A percentile compares a stretch with the other conserved stretches of the same genome.
Conservation (phyloP, 1,140 invertebrate genomes). For the Doryteuthis pealeii region DNA sequence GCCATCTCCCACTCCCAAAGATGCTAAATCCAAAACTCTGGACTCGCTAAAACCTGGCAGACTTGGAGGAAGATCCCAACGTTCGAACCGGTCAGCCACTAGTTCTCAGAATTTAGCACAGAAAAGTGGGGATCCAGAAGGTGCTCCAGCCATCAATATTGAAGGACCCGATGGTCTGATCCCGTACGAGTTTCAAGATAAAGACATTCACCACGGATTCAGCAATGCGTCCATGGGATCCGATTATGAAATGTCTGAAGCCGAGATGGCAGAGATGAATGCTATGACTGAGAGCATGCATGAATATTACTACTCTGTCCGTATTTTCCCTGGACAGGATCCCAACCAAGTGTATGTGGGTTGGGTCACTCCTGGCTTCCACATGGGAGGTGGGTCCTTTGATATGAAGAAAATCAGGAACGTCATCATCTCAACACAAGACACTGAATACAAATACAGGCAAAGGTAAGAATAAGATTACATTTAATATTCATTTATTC, state of each 20-base stretch:
- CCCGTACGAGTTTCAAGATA: slow-evolving; percentile 54
- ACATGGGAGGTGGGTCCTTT: slow-evolving; percentile 83
- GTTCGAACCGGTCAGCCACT: background rate
- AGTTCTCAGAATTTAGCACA: slow-evolving; percentile 5
- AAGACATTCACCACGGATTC: slow-evolving; percentile 28
- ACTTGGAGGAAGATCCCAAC: background rate
- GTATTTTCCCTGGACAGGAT: slow-evolving; percentile 94
- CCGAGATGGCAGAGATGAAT: slow-evolving; percentile 51
- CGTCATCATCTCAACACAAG: slow-evolving; percentile 73
- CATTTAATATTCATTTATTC: background rate
- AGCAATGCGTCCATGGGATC: slow-evolving; percentile 46
- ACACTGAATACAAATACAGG: slow-evolving; percentile 56
- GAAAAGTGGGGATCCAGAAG: slow-evolving; percentile 22
- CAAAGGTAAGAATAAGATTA: slow-evolving; percentile 56
- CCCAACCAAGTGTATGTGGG: slow-evolving; percentile 91
- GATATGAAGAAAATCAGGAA: slow-evolving; percentile 84
- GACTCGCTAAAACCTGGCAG: slow-evolving; percentile 4
- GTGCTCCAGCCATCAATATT: slow-evolving; percentile 38
- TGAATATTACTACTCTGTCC: slow-evolving; percentile 93
- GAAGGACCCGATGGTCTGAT: slow-evolving; percentile 44
- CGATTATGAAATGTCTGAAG: slow-evolving; percentile 46
- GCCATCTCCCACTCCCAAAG: slow-evolving; percentile 48
- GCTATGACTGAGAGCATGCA: slow-evolving; percentile 82
- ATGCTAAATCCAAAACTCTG: slow-evolving; percentile 40
- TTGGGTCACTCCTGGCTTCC: slow-evolving; percentile 98